Conservation (phyloP, 2,797 vertebrate species). For the Platyrinchus mystaceus region DNA sequence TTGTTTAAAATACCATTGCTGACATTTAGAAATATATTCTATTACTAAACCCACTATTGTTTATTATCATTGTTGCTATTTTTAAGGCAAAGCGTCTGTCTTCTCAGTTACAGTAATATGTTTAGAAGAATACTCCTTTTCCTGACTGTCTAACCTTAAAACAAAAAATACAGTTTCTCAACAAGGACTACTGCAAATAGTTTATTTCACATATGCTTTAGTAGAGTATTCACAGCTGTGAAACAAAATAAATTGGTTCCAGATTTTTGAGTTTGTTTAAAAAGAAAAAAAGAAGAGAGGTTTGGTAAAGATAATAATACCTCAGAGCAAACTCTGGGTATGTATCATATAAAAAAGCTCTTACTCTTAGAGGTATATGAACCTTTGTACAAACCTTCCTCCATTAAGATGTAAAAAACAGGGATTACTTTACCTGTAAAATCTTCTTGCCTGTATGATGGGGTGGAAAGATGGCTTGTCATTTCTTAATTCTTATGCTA, state of each 20-base stretch:
- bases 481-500: not conserved
- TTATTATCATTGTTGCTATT: slow-evolving; percentile 35
- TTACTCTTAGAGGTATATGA: not conserved
- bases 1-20: slow-evolving; percentile 43
- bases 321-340: not conserved
- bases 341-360: not conserved
- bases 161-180: not conserved
- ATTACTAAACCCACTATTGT: not conserved
- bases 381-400: not conserved
- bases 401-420: not conserved
- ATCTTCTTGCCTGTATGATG: not conserved
- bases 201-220: not conserved
- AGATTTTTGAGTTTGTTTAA: not conserved
- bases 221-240: not conserved
- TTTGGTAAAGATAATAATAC: not conserved
- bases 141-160: not conserved
- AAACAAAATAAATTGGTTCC: not conserved
- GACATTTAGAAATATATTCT: slow-evolving; percentile 30
- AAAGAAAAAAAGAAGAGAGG: not conserved
- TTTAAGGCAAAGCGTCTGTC: not conserved
- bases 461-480: not conserved
- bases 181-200: not conserved
- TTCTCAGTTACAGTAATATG: not conserved
- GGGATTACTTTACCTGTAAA: not conserved
- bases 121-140: not conserved